Conservation (phyloP, 2,797 vertebrate genomes). For the Pseudotriccus pelzelni region DNA sequence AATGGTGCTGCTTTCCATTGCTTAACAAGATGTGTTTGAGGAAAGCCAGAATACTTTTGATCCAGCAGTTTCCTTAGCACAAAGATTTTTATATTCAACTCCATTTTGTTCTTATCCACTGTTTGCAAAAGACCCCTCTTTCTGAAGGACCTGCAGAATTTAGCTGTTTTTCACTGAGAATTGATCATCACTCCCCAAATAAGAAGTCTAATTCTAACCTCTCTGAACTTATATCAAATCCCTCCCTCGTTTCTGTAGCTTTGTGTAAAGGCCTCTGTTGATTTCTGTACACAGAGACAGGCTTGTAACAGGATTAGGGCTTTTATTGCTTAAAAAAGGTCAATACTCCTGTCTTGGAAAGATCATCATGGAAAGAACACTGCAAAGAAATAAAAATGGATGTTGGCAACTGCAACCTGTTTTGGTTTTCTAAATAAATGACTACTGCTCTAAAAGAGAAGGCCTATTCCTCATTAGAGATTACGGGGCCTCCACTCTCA, state of each 20-base stretch:
- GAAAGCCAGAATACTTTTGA: background rate
- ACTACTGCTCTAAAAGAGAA: background rate
- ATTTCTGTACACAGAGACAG: background rate
- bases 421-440: background rate
- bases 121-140: background rate
- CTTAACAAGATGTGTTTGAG: background rate
- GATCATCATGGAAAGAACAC: background rate
- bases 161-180: background rate
- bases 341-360: background rate
- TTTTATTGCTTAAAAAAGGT: constrained; percentile 13
- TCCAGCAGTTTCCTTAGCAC: background rate
- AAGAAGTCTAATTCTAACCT: background rate
- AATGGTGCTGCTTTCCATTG: background rate
- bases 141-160: background rate
- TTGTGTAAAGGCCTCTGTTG: background rate
- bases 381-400: background rate
- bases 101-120: background rate
- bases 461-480: background rate
- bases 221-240: background rate
- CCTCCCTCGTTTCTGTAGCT: background rate
- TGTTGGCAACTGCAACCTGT: background rate
- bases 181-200: background rate
- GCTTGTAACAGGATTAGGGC: background rate
- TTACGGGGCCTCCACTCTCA: background rate
- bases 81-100: background rate